Conservation (phyloP, 2,797 vertebrate genomes). For the Clarias platycephalus region DNA sequence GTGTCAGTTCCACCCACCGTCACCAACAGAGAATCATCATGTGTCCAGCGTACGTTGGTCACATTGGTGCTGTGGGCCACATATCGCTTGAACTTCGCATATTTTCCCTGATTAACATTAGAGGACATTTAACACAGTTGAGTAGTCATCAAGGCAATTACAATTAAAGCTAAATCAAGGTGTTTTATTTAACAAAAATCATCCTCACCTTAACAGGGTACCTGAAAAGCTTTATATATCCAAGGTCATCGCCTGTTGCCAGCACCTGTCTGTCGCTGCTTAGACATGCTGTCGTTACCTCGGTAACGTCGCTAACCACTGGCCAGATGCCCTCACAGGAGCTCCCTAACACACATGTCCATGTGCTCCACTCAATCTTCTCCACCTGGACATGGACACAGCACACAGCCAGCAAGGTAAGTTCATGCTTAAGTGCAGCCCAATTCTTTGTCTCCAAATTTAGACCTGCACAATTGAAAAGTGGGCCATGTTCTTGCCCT, state of each 20-base stretch:
- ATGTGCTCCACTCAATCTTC: conserved; percentile 94
- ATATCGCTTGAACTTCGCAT: conserved; percentile 94
- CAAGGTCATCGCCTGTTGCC: conserved; percentile 95
- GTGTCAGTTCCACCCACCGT: conserved; percentile 91
- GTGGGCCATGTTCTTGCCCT: conserved; percentile 72
- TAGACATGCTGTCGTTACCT: conserved; percentile 89
- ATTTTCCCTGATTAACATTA: conserved; percentile 81
- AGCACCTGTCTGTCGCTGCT: conserved; percentile 87
- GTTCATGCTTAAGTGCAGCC: conserved; percentile 59
- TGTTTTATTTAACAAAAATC: neutral
- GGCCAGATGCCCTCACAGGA: conserved; percentile 96
- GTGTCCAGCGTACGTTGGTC: conserved; percentile 94
- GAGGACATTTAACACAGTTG: neutral
- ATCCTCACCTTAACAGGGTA: conserved; percentile 90
- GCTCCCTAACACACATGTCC: conserved; percentile 92
- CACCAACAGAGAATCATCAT: conserved; percentile 89
- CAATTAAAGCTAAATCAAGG: neutral
- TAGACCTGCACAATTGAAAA: conserved; percentile 69
- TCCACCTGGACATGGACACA: conserved; percentile 79
- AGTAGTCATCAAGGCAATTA: neutral
- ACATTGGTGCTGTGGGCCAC: conserved; percentile 96
- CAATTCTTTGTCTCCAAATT: conserved; percentile 64
- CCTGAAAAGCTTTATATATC: conserved; percentile 95
- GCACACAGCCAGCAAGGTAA: conserved; percentile 11
- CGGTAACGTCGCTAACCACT: conserved; percentile 91